phyloP scores from a whole-genome alignment of 2,888 invertebrate species.

The Notodonta ziczac region DNA sequence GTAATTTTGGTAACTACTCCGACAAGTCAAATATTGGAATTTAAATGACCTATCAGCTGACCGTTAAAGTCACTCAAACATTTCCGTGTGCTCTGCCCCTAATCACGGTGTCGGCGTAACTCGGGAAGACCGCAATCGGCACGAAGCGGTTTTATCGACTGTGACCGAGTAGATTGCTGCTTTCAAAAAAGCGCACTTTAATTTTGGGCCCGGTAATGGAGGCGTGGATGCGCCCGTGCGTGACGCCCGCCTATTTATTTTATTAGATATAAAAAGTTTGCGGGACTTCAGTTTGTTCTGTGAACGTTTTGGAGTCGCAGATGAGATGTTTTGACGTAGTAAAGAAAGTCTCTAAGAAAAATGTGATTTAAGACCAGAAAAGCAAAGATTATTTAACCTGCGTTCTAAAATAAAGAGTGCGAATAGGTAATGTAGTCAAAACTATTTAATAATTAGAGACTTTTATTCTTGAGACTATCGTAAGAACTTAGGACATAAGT shows the following conservation, averaged over 20 bases:
- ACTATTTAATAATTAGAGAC: too few species aligned
- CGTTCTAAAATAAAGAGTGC: too few species aligned
- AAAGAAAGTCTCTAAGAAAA: not conserved
- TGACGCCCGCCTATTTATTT: slow-evolving; percentile 75
- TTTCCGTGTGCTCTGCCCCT: slow-evolving; percentile 28
- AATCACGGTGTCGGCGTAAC: slow-evolving; percentile 46
- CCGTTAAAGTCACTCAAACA: not conserved
- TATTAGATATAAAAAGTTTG: slow-evolving; percentile 77
- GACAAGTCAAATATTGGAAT: not conserved
- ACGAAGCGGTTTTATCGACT: slow-evolving; percentile 80
- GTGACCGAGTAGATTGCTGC: slow-evolving; percentile 75
- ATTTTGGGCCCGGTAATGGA: slow-evolving; percentile 69
- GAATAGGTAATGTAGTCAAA: too few species aligned
- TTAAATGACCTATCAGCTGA: not conserved
- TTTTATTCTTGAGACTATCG: too few species aligned
- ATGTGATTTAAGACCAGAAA: not conserved
- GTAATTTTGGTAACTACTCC: not conserved
- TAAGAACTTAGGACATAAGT: too few species aligned
- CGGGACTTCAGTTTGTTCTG: slow-evolving; percentile 41
- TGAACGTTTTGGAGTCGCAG: slow-evolving; percentile 26
- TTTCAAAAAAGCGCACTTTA: slow-evolving; percentile 81
- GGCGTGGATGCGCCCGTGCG: slow-evolving; percentile 69
- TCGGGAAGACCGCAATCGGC: slow-evolving; percentile 69
- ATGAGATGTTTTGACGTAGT: not conserved
- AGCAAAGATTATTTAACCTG: not conserved